These are phyloP conservation scores for Pygmarrhopalites habei DNA, from an alignment of 1,140 invertebrate species.

Conservation along the genomic window DNA sequence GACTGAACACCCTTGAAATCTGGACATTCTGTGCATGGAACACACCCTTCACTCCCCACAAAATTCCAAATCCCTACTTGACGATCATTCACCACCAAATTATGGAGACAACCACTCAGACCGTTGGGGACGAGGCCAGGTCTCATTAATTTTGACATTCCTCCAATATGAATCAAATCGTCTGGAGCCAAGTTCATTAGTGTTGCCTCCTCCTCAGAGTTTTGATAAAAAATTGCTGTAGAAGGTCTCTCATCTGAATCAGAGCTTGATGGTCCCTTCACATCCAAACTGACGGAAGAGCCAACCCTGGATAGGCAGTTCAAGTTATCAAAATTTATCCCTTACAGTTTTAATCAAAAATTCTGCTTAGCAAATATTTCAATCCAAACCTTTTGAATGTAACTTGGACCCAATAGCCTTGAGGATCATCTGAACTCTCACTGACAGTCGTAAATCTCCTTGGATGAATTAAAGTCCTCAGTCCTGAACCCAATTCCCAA, in stretches of 20 bases:
- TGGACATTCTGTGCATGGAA: conserved; percentile 61
- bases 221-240: conserved; percentile 36
- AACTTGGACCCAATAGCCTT: conserved; percentile 65
- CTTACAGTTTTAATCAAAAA: too few relatives aligned
- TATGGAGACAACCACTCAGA: conserved; percentile 65
- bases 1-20: too few relatives aligned
- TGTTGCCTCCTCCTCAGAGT: conserved; percentile 37
- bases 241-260: too few relatives aligned
- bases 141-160: conserved; percentile 30
- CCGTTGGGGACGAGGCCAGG: conserved; percentile 41
- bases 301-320: too few relatives aligned
- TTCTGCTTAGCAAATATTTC: too few relatives aligned
- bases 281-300: conserved; percentile 26
- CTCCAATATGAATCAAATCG: conserved; percentile 38
- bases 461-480: conserved; percentile 56
- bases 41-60: conserved; percentile 59
- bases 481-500: conserved; percentile 69
- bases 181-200: conserved; percentile 45
- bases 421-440: conserved; percentile 54
- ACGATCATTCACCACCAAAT: conserved; percentile 65
- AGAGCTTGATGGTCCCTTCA: conserved; percentile 39
- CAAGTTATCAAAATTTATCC: too few relatives aligned
- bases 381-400: conserved; percentile 57
- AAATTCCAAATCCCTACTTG: conserved; percentile 86
- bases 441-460: conserved; percentile 48